Conservation (phyloP, 2,113 vertebrate species). For the Eudorcas thomsonii region DNA sequence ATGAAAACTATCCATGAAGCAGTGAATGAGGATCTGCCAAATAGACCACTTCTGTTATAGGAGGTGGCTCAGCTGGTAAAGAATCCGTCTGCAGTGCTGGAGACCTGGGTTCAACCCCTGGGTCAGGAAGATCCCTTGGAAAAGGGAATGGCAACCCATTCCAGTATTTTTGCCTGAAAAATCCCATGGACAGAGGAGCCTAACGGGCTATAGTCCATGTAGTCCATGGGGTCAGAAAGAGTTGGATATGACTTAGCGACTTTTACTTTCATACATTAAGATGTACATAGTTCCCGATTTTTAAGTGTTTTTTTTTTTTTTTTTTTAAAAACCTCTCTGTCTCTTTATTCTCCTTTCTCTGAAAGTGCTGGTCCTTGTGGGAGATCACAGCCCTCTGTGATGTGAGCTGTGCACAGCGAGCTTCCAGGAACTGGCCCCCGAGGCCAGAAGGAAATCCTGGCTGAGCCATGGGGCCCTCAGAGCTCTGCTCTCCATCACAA, state of each 20-base stretch:
- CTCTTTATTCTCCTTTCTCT: not conserved
- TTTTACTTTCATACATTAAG: not conserved
- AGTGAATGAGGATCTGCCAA: not conserved
- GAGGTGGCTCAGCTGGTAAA: not conserved
- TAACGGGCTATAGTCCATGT: not conserved
- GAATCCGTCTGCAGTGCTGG: not conserved
- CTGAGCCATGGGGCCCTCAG: not conserved
- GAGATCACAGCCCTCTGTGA: not conserved
- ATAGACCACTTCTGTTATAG: not conserved
- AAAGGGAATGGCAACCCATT: not conserved
- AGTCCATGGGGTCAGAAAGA: not conserved
- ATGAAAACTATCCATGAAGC: not conserved
- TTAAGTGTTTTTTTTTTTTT: not conserved
- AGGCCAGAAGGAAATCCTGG: not conserved
- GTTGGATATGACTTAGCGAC: not conserved
- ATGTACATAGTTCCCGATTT: not conserved
- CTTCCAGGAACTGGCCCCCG: rapidly evolving
- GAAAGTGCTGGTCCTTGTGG: not conserved
- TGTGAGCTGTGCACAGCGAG: rapidly evolving
- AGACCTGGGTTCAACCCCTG: not conserved
- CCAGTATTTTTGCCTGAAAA: not conserved
- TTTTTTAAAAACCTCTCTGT: not conserved
- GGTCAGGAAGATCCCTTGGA: not conserved
- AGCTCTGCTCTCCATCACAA: not conserved
- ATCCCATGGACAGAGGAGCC: not conserved